Conservation (phyloP, 2,797 vertebrate species). For the Lithobates sylvaticus region DNA sequence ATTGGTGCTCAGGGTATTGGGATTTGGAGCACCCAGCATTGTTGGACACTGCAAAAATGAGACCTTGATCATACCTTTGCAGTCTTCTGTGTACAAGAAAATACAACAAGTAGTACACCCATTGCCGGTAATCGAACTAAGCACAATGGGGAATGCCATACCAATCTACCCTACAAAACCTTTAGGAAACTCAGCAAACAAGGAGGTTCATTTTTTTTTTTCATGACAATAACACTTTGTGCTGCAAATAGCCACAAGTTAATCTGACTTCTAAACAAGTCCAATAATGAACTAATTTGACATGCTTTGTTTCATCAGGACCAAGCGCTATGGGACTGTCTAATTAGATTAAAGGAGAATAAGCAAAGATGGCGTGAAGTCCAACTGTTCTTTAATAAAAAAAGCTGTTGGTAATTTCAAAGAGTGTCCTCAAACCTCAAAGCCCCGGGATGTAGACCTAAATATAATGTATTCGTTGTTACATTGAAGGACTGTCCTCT, state of each 20-base stretch:
- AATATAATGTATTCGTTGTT: conserved; percentile 32
- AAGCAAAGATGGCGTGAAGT: conserved; percentile 23
- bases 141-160: neutral
- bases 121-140: neutral
- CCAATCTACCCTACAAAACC: neutral
- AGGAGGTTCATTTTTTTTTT: neutral
- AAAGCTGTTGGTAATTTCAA: conserved; percentile 5
- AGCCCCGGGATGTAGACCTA: conserved; percentile 18
- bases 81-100: no score
- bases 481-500: conserved; percentile 20
- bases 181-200: neutral
- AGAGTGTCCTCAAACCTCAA: conserved; percentile 21
- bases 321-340: neutral
- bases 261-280: conserved; percentile 8
- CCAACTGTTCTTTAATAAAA: conserved; percentile 11
- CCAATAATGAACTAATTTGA: conserved; percentile 36
- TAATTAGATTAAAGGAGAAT: conserved; percentile 24
- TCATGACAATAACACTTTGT: neutral
- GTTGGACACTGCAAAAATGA: no score
- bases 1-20: no score
- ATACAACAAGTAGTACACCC: neutral
- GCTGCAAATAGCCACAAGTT: neutral
- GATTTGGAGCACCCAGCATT: no score
- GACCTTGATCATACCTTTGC: no score
- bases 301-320: conserved; percentile 8